Evolutionary conservation across 2,113 vertebrate species (phyloP).

Genomic region (Manacus vitellinus): DNA sequence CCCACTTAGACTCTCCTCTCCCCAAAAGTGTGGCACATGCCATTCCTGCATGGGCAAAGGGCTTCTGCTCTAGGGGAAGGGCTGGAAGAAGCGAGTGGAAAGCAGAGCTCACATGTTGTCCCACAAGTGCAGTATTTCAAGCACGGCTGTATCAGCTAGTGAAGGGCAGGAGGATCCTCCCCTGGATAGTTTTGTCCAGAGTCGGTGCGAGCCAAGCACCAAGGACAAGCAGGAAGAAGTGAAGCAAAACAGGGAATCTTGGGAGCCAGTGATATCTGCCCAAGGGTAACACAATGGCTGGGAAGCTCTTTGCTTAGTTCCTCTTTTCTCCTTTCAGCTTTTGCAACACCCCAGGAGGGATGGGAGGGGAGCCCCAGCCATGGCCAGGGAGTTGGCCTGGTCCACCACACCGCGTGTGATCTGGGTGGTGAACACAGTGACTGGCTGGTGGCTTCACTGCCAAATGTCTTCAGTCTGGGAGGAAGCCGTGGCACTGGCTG

Average conservation of each 20-base stretch:
- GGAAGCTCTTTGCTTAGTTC: background rate
- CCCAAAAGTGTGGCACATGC: background rate
- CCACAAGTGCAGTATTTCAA: background rate
- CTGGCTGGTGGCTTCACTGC: background rate
- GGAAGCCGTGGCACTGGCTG: background rate
- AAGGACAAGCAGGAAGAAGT: conserved; percentile 30
- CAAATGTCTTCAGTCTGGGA: background rate
- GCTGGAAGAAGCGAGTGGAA: background rate
- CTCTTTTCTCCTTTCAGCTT: background rate
- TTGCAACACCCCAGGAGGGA: background rate
- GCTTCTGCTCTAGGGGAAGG: background rate
- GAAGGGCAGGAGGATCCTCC: conserved; percentile 44
- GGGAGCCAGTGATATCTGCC: background rate
- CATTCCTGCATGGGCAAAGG: background rate
- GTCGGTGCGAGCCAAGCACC: background rate
- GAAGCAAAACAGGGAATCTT: conserved; percentile 25
- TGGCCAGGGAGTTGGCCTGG: fast-evolving
- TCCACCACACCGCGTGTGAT: background rate
- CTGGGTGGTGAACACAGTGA: background rate
- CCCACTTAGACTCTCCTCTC: background rate
- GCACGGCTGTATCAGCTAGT: background rate
- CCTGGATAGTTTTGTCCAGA: background rate
- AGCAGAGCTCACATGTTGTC: background rate
- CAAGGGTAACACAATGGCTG: fast-evolving
- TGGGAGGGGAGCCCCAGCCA: background rate